Conservation (phyloP, 2,888 invertebrate species). For the Epinotia nisella region DNA sequence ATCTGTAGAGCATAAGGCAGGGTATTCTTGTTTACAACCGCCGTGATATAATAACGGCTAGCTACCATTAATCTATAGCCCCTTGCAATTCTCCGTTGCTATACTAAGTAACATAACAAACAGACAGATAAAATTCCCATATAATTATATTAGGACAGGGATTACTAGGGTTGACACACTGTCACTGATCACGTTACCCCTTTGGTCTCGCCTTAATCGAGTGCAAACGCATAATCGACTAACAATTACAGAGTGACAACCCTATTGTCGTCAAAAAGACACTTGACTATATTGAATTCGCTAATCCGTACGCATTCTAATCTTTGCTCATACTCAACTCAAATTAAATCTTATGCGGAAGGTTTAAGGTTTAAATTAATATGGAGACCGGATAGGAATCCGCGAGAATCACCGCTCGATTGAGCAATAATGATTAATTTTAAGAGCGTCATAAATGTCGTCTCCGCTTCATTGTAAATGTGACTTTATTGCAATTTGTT, state of each 20-base stretch:
- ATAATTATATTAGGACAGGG: conserved; percentile 18
- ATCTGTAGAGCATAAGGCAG: no score
- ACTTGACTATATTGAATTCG: conserved; percentile 30
- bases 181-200: conserved; percentile 24
- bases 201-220: conserved; percentile 23
- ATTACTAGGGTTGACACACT: conserved; percentile 19
- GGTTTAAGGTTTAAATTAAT: not conserved
- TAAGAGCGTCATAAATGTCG: not conserved
- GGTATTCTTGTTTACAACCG: no score
- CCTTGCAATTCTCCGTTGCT: not conserved
- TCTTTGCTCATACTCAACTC: not conserved
- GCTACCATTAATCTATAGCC: no score
- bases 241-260: conserved; percentile 27
- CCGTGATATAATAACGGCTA: no score
- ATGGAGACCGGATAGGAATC: not conserved
- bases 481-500: not conserved
- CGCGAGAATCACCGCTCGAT: conserved; percentile 2
- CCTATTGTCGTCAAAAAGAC: conserved; percentile 37
- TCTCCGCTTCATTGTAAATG: not conserved
- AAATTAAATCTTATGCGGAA: not conserved
- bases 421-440: conserved; percentile 1
- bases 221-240: conserved; percentile 20
- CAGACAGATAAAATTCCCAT: not conserved
- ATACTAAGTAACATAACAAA: not conserved
- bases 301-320: conserved; percentile 32